Evolutionary conservation across 2,113 vertebrate species (phyloP).

Genomic region (Tapirus terrestris): DNA sequence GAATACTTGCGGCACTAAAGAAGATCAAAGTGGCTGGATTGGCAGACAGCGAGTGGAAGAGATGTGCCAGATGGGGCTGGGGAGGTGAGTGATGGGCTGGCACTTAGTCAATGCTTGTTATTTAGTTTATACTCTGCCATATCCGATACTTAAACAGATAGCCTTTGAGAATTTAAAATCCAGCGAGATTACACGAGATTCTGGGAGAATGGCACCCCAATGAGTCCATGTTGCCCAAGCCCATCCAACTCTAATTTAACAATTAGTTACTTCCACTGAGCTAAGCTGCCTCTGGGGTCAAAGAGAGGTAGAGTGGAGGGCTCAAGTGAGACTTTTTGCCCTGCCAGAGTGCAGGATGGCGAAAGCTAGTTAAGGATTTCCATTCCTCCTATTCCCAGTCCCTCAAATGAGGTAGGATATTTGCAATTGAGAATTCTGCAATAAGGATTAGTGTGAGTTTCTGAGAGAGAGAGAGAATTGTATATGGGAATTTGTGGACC

Average conservation of each 20-base stretch:
- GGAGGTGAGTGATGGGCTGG: background rate
- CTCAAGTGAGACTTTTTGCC: background rate
- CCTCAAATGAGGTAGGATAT: background rate
- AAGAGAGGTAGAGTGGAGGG: background rate
- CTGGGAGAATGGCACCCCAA: background rate
- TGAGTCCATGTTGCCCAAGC: background rate
- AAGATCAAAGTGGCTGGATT: background rate
- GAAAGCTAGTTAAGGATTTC: background rate
- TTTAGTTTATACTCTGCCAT: background rate
- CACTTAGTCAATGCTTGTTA: background rate
- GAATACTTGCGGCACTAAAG: background rate
- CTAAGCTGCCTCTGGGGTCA: background rate
- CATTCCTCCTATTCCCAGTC: background rate
- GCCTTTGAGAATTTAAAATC: background rate
- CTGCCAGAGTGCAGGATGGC: background rate
- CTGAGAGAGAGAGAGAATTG: background rate
- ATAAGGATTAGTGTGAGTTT: background rate
- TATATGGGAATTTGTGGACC: background rate
- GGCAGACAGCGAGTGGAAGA: background rate
- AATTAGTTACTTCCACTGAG: background rate
- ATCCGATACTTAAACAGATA: background rate
- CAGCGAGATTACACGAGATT: background rate
- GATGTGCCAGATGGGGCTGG: too few relatives aligned
- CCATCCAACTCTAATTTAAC: background rate
- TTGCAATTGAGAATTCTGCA: background rate